Evolutionary conservation across 2,888 invertebrate genomes (phyloP), one percentile per base, ranked within the genome.

Genomic region (Monopis laevigella): DNA sequence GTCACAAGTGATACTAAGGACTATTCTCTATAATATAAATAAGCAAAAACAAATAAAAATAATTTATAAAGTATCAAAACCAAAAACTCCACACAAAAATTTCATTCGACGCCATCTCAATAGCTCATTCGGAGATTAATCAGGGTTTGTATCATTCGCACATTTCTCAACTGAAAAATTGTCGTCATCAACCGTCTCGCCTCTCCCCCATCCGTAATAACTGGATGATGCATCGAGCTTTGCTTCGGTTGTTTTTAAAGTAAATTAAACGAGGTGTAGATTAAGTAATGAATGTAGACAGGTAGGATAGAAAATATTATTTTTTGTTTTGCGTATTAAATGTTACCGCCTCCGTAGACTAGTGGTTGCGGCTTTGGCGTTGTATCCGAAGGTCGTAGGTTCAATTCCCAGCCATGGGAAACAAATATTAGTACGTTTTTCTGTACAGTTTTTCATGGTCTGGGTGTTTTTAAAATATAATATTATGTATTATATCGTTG

Each of bases 111-210:
- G 53, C 44, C 51, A 57, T 61, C 59, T 66, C 67, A 70, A 74
- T 73, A 69, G 32, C 72, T 64, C 67, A 60, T 61, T 56, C 67
- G 61, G 52, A 73, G 74, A 70, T 77, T 78, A 78, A 78, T 77
- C 77, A 65, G 62, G 62, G 59, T 71, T 74, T 70, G 75, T 72
- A 71, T 59, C 59, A 61, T 65, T 67, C 61, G 60, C 63, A 59
- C 60, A n/a, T 18, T 62, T 59, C 55, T 52, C 56, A 8, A 53
- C 58, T 75, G 78, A 80, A 71, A 75, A 75, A 78, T 75, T 71
- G 78, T 74, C 78, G 56, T 71, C 74, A 70, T 77, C 74, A 74
- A 55, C 65, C 51, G 46, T 12, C 34, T 14, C 57, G 51, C 49
- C 60, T 53, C 55, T 57, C 47, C 53, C 57, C 52, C 56, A 43